Base-by-base conservation (phyloP, 2,888 invertebrate species). In the Acrocyrtus sp. region DNA sequence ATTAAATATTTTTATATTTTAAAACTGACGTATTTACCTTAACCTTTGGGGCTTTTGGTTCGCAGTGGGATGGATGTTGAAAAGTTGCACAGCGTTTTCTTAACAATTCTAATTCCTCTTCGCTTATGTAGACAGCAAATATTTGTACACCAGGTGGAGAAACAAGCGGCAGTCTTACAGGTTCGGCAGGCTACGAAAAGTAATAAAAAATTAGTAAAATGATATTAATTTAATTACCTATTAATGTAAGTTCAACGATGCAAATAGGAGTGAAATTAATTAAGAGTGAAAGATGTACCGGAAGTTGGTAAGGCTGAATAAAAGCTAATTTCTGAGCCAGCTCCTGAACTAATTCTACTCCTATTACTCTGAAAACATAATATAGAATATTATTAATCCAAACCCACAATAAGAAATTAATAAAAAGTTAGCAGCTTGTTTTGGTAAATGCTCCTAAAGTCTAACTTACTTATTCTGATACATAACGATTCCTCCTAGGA, bases 391-490 rank as follows among this genome's bases (percentile, higher is more conserved):
- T 29, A 58, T 24, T 48, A 53, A 24, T 19, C 2, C 34, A 21
- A 15, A 57, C 4, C 19, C 12, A 39, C 6, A 21, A 45, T 53
- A n/a, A n/a, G n/a, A 29, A 39, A 73, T 2, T 29, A 50, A 63
- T 21, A 53, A 27, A 27, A 24, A 43, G 5, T 34, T 8, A 39
- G 58, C 21, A 17, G 34, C 43, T 21, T 58, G 17, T 29, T 24
- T 45, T 15, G 22, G 47, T 45, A 2, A 4, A 41, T n/a, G n/a
- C n/a, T n/a, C n/a, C n/a, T n/a, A n/a, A n/a, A n/a, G n/a, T n/a
- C n/a, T n/a, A n/a, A 83, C 87, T 86, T 85, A 95, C 95, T 93
- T 94, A 84, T 94, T 95, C 83, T 95, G 94, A 83, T 93, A 95
- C 72, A 96, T 88, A 67, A 96, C 87, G 60, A 91, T 89, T 61